Evolutionary conservation across 1,140 invertebrate species (phyloP), one percentile per base, ranked within the genome.

Genomic region (Conus ventricosus): DNA sequence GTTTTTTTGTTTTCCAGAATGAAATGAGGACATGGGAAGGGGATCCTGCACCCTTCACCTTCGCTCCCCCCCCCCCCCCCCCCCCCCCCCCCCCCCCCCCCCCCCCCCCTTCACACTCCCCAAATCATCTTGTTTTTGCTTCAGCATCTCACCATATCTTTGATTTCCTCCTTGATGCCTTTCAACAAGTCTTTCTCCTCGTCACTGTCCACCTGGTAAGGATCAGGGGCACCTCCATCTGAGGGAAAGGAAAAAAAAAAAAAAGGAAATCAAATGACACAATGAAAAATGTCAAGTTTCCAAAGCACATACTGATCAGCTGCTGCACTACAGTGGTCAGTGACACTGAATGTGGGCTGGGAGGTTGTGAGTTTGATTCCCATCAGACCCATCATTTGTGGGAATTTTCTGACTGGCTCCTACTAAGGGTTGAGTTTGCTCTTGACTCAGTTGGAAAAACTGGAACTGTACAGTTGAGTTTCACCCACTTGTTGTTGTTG

Each of bases 171-270:
- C 88, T 91, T 93, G 53, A 95, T 95, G 85, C 93, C 92, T 85
- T 92, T 93, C 90, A 95, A 90, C 1, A 95, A 90, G 75, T 94
- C 93, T 54, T 91, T 91, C 85, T 95, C 94, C 89, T 95, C 94
- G 63, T 95, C 94, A 92, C 92, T 94, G 67, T 92, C 92, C 71
- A 95, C 89, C 76, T 94, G 93, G 89, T 92, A 88, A 39, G 81
- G 63, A 54, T 83, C 80, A 55, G 27, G 20, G 20, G 15, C 63
- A 25, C 20, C 54, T 25, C 17, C 53, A 53, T 51, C 82, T 55
- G 67, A 27, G 75, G 54, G n/a, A 15, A 88, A n/a, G 20, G 71
- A 84, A 87, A 55, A 7, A 11, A 81, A 78, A 17, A 57, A 13
- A 39, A 83, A 8, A 51, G 39, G 51, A 83, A 27, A 39, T 20